phyloP scores from a whole-genome alignment of 2,888 invertebrate genomes.

The Deroplatys truncata region DNA sequence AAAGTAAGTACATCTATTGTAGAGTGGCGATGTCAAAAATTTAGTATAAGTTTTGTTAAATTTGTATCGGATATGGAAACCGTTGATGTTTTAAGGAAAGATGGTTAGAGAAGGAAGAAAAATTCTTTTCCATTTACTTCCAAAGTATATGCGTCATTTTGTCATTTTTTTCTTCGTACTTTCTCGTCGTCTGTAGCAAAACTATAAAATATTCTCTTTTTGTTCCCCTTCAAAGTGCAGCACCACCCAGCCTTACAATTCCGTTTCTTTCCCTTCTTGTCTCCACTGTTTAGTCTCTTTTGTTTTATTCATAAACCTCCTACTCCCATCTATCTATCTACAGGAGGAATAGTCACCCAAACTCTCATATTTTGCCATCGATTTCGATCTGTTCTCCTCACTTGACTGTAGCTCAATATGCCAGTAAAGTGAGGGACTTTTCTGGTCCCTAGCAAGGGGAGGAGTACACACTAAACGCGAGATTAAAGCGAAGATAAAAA shows the following conservation, averaged over 20 bases:
- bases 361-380: constrained; percentile 5
- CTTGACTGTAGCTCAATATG: constrained; percentile 17
- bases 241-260: constrained; percentile 37
- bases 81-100: not conserved
- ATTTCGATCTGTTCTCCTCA: constrained; percentile 34
- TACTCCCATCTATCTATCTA: constrained; percentile 23
- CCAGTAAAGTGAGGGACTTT: not conserved
- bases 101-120: not conserved
- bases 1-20: no score
- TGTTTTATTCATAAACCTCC: constrained; percentile 50
- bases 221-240: not conserved
- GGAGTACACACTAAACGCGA: not conserved
- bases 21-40: not conserved
- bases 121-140: not conserved
- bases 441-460: not conserved
- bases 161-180: not conserved
- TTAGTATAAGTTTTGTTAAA: not conserved
- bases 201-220: constrained; percentile 37
- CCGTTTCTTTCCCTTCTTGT: constrained; percentile 33
- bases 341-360: constrained; percentile 22
- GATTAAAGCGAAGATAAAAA: not conserved
- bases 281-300: constrained; percentile 45
- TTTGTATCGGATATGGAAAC: not conserved
- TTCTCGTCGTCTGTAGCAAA: not conserved
- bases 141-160: constrained; percentile 15